Evolutionary conservation across 1,140 invertebrate species (phyloP).

Genomic region (Adelges cooleyi): DNA sequence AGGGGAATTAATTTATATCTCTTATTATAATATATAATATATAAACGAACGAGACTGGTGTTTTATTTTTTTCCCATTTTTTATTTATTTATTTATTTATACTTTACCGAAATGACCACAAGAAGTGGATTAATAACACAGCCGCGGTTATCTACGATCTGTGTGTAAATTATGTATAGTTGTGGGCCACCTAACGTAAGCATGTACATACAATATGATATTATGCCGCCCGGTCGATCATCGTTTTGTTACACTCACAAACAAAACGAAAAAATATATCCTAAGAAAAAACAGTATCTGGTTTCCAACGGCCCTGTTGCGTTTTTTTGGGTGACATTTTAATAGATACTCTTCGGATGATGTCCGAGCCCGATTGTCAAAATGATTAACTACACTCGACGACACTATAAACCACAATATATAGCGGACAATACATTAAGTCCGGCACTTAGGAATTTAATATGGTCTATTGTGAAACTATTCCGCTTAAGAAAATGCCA

Average conservation of each 20-base stretch:
- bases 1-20: constrained; percentile 22
- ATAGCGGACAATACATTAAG: background rate
- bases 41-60: background rate
- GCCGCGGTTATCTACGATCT: constrained; percentile 18
- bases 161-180: background rate
- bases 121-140: constrained; percentile 29
- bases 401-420: background rate
- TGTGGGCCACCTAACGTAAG: background rate
- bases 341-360: background rate
- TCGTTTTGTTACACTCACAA: too few species aligned
- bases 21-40: too few species aligned
- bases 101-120: constrained; percentile 13
- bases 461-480: too few species aligned
- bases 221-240: too few species aligned
- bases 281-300: background rate
- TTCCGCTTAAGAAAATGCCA: too few species aligned
- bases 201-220: background rate
- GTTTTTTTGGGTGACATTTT: too few species aligned
- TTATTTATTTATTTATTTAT: too few species aligned
- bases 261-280: background rate
- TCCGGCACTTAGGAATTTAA: too few species aligned
- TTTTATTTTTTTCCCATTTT: background rate
- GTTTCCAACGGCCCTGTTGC: constrained; percentile 4
- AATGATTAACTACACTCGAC: constrained; percentile 1
- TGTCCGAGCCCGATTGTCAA: background rate